These are phyloP conservation scores for Macropis europaea DNA, from an alignment of 2,888 invertebrate species.

Conservation along the genomic window DNA sequence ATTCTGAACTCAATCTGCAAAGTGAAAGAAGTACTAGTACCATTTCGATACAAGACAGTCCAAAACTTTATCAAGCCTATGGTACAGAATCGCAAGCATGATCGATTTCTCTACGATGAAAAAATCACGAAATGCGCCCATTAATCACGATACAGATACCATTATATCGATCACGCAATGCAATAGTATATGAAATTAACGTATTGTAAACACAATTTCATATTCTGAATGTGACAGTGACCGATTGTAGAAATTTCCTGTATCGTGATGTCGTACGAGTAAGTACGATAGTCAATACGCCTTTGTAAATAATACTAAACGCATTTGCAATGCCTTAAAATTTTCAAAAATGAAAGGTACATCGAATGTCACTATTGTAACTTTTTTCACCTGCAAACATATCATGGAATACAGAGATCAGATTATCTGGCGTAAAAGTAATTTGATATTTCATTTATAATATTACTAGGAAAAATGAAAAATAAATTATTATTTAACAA, in stretches of 20 bases:
- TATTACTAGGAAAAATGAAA: neutral
- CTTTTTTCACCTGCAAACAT: neutral
- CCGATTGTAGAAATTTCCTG: conserved; percentile 4
- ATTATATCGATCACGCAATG: neutral
- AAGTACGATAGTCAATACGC: neutral
- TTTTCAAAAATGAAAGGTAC: neutral
- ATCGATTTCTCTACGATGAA: conserved; percentile 12
- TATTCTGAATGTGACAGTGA: neutral
- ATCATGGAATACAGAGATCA: neutral
- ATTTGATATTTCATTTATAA: neutral
- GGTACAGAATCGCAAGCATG: conserved; percentile 69
- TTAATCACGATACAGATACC: too few species aligned
- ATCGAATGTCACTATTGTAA: neutral
- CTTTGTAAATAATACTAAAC: neutral
- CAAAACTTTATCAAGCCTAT: conserved; percentile 77
- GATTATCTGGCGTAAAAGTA: neutral
- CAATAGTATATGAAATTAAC: neutral
- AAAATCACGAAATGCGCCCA: neutral
- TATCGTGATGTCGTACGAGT: conserved; percentile 1
- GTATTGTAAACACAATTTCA: neutral
- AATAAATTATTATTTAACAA: neutral
- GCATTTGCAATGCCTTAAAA: neutral
- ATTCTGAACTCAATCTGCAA: conserved; percentile 64
- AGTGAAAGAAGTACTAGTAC: conserved; percentile 63
- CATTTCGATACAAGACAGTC: conserved; percentile 72